A percentile compares a stretch with the other conserved stretches of the same genome.
These are phyloP conservation scores for Paraplagusia blochii DNA, from an alignment of 2,113 vertebrate genomes.

Conservation along the genomic window DNA sequence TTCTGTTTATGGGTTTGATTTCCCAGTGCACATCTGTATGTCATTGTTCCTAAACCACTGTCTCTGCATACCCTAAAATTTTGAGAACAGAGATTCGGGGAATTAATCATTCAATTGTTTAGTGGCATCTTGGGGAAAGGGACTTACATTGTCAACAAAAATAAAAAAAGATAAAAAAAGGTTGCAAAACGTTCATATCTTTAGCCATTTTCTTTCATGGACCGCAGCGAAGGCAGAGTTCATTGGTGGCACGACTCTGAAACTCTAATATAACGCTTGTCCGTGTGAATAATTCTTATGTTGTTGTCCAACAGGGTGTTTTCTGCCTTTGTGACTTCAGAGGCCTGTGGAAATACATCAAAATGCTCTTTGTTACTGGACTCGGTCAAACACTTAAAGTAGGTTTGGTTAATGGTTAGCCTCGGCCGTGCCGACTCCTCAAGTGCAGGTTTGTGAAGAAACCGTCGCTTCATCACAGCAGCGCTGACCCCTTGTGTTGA, in stretches of 20 bases:
- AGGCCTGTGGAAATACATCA: slow-evolving; percentile 50
- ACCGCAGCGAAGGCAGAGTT: slow-evolving; percentile 43
- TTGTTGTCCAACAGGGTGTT: slow-evolving; percentile 36
- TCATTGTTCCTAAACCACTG: slow-evolving; percentile 52
- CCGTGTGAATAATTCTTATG: slow-evolving; percentile 35
- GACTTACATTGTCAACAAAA: slow-evolving; percentile 32
- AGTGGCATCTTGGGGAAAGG: slow-evolving; percentile 35
- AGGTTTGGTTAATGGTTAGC: slow-evolving; percentile 62
- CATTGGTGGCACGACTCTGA: slow-evolving; percentile 46
- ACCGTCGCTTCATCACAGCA: slow-evolving; percentile 33
- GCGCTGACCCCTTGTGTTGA: slow-evolving; percentile 28
- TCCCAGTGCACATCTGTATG: slow-evolving; percentile 51
- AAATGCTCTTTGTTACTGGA: slow-evolving; percentile 38
- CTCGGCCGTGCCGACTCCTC: slow-evolving; percentile 12
- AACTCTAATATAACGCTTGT: slow-evolving; percentile 37
- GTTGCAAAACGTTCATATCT: too few species aligned
- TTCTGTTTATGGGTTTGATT: slow-evolving; percentile 43
- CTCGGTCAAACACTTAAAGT: slow-evolving; percentile 35
- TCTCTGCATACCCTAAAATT: slow-evolving; percentile 44
- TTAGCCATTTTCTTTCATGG: slow-evolving; percentile 17
- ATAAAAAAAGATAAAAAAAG: neutral
- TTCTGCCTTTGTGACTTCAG: slow-evolving; percentile 36
- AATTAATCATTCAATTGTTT: slow-evolving; percentile 52
- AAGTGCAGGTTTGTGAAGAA: slow-evolving; percentile 17
- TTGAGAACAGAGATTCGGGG: slow-evolving; percentile 39